phyloP scores from a whole-genome alignment of 2,113 vertebrate genomes.

The Rhea pennata region DNA sequence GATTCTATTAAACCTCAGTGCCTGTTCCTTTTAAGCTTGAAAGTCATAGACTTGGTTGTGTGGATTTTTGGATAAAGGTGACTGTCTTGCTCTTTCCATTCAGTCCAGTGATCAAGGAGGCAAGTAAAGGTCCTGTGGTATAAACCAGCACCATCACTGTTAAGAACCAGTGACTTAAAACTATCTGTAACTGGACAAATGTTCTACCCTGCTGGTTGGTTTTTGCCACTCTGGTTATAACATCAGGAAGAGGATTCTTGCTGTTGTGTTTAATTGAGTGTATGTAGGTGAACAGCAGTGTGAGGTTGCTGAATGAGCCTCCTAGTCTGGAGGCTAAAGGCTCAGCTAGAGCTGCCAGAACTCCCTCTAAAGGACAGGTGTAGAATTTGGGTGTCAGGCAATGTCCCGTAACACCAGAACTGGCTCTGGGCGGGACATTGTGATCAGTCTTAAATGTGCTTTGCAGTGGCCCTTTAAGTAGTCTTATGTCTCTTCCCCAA shows the following conservation, averaged over 20 bases:
- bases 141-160: constrained; percentile 6
- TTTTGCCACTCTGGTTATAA: neutral
- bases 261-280: neutral
- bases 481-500: neutral
- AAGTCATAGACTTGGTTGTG: neutral
- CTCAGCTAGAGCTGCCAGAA: neutral
- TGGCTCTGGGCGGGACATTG: neutral
- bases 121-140: neutral
- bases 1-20: constrained; percentile 14
- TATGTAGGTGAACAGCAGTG: neutral
- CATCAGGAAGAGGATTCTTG: neutral
- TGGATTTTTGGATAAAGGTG: constrained; percentile 55
- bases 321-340: neutral
- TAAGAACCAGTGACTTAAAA: neutral
- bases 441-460: neutral
- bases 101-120: neutral
- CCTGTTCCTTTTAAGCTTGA: constrained; percentile 34
- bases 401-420: neutral
- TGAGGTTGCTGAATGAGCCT: neutral
- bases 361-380: neutral
- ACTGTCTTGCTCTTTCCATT: constrained; percentile 13
- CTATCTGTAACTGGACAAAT: neutral
- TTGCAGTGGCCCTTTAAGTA: neutral
- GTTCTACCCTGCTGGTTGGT: neutral
- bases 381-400: neutral